Percentiles rank a stretch among this genome's conserved stretches.
Evolutionary conservation across 2,888 invertebrate genomes (phyloP).

Genomic region (Unio pictorum): DNA sequence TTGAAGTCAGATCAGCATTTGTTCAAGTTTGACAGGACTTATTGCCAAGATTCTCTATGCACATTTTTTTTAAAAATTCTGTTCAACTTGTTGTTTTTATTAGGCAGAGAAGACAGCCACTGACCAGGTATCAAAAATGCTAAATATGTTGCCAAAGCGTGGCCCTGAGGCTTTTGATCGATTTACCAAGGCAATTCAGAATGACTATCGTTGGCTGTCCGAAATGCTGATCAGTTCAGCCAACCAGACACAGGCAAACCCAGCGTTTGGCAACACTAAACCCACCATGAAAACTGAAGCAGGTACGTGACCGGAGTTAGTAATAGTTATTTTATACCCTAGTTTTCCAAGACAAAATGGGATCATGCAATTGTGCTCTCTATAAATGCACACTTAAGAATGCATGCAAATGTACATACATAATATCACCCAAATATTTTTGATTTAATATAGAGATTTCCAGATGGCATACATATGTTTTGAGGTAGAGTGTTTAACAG

Average conservation of each 20-base stretch:
- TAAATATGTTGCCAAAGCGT: constrained; percentile 50
- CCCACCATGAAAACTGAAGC: constrained; percentile 17
- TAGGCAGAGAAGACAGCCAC: constrained; percentile 47
- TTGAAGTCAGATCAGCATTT: too few species aligned
- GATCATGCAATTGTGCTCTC: too few species aligned
- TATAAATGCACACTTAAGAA: too few species aligned
- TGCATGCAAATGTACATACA: too few species aligned
- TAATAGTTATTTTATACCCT: background rate
- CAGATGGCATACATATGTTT: too few species aligned
- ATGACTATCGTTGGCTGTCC: constrained; percentile 55
- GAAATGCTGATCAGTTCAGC: constrained; percentile 29
- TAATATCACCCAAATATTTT: too few species aligned
- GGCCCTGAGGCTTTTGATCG: constrained; percentile 54
- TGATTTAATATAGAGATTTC: too few species aligned
- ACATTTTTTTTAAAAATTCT: too few species aligned
- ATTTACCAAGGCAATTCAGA: constrained; percentile 46
- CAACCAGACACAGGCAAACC: constrained; percentile 14
- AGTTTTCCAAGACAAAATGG: background rate
- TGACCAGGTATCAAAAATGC: constrained; percentile 48
- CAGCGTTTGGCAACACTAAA: constrained; percentile 14
- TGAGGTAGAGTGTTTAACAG: too few species aligned
- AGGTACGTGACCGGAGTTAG: background rate
- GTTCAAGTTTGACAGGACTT: too few species aligned
- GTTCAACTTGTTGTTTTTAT: background rate
- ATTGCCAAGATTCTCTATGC: too few species aligned